phyloP scores from a whole-genome alignment of 2,888 invertebrate species.

The Augochlorella aurata region DNA sequence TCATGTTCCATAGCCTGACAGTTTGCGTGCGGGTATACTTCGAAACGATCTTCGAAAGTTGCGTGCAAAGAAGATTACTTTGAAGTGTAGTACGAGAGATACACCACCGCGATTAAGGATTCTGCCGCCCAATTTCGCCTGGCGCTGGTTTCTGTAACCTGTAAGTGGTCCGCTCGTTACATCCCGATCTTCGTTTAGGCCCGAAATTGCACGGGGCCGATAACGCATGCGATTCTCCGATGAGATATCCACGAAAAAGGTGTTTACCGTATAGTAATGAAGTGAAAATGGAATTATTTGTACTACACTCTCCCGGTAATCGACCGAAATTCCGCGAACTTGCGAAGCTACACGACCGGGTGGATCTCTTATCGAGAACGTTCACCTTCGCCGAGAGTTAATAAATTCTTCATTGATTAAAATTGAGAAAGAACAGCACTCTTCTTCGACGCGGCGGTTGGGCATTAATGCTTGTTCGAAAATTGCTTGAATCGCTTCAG shows the following conservation, averaged over 20 bases:
- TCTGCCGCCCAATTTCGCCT: slow-evolving; percentile 22
- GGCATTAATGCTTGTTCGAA: background rate
- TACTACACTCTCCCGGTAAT: background rate
- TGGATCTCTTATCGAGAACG: background rate
- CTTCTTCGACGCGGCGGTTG: background rate
- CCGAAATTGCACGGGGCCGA: slow-evolving; percentile 1
- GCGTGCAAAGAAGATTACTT: slow-evolving; percentile 34
- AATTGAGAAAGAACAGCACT: background rate
- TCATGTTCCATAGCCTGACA: slow-evolving; percentile 6
- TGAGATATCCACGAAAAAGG: background rate
- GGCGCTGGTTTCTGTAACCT: background rate
- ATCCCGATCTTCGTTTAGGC: slow-evolving; percentile 5
- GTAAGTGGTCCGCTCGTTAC: slow-evolving; percentile 8
- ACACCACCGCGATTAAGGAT: slow-evolving; percentile 26
- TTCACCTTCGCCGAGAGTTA: background rate
- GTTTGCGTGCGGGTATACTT: slow-evolving; percentile 22
- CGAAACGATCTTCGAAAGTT: slow-evolving; percentile 31
- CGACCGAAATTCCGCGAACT: background rate
- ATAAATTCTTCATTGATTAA: slow-evolving; percentile 1
- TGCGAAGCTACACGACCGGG: background rate
- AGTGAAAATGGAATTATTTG: slow-evolving; percentile 7
- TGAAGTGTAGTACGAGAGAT: slow-evolving; percentile 26
- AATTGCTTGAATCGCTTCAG: background rate
- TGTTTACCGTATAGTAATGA: slow-evolving; percentile 4
- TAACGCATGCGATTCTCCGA: background rate